Base-by-base conservation (phyloP, 2,888 invertebrate species). In the Dinocampus coccinellae region DNA sequence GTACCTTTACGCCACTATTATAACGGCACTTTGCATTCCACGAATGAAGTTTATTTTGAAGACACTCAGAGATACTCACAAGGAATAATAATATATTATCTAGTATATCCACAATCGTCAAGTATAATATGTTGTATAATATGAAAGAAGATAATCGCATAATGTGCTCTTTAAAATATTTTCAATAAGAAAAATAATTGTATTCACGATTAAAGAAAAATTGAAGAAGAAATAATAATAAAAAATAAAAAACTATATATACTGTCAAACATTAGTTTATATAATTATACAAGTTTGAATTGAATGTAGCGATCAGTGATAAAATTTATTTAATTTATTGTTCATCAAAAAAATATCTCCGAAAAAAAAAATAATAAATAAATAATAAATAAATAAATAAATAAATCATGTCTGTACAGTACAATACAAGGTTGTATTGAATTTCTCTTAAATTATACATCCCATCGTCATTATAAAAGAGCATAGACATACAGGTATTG, bases 11-110 rank as follows among this genome's bases (percentile, higher is more conserved):
- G 33, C 58, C 26, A 58, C 16, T 34, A 58, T 29, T 34, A 58
- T 58, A 58, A 58, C 58, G 58, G 58, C 13, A 24, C 26, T 55
- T 55, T 55, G 13, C 55, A 55, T 55, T 55, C 55, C 55, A 55
- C n/a, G 11, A 55, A n/a, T n/a, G 13, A 55, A 16, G 47, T 47
- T 47, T 47, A 47, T 47, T 47, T 47, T 47, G 16, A 47, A 47
- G 16, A 47, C 47, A 47, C 47, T 47, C 16, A 1, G 4, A 2
- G 47, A 47, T 47, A 47, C 16, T 16, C 47, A 47, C 20, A 6
- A 16, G 7, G 47, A 47, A 47, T 47, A 47, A 47, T 47, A 47
- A 47, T 47, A 47, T 47, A 16, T 47, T 47, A 47, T 47, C 47
- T 47, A 47, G 16, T 47, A 47, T 47, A 20, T 16, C 47, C 16